Evolutionary conservation across 2,113 vertebrate species (phyloP).

Genomic region (Stegastes partitus): DNA sequence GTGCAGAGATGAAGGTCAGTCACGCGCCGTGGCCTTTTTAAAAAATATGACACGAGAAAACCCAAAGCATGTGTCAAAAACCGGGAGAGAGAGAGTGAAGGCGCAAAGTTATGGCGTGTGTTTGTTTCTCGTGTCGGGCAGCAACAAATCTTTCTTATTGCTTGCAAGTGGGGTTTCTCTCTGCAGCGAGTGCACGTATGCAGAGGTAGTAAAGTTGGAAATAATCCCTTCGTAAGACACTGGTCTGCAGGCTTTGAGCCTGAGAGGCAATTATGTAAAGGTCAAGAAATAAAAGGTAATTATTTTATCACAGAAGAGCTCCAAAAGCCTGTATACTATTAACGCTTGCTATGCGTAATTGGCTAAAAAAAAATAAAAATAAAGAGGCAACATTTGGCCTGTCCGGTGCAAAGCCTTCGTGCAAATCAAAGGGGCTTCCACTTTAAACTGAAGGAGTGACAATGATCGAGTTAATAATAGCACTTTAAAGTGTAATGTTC

Average conservation of each 20-base stretch:
- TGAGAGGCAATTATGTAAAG: neutral
- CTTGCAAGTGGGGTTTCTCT: constrained; percentile 40
- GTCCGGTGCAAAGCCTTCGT: neutral
- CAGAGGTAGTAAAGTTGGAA: neutral
- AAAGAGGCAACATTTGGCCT: constrained; percentile 1
- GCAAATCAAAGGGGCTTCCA: neutral
- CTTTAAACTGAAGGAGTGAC: constrained; percentile 10
- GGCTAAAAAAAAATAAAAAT: neutral
- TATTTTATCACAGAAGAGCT: constrained; percentile 28
- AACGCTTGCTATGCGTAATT: constrained; percentile 17
- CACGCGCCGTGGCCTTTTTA: constrained; percentile 54
- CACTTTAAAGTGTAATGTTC: neutral
- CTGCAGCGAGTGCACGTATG: neutral
- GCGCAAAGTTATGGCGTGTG: constrained; percentile 59
- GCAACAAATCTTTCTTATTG: constrained; percentile 75
- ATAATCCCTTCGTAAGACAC: constrained; percentile 2
- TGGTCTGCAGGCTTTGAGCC: neutral
- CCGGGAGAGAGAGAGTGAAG: constrained; percentile 21
- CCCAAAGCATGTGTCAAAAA: constrained; percentile 55
- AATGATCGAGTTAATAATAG: neutral
- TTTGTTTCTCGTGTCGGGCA: constrained; percentile 72
- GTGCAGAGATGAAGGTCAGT: constrained; percentile 56
- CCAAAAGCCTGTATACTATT: neutral
- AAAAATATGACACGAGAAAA: constrained; percentile 61
- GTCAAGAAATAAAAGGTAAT: constrained; percentile 13